Conservation (phyloP, 2,797 vertebrate species). For the Champsocephalus esox region DNA sequence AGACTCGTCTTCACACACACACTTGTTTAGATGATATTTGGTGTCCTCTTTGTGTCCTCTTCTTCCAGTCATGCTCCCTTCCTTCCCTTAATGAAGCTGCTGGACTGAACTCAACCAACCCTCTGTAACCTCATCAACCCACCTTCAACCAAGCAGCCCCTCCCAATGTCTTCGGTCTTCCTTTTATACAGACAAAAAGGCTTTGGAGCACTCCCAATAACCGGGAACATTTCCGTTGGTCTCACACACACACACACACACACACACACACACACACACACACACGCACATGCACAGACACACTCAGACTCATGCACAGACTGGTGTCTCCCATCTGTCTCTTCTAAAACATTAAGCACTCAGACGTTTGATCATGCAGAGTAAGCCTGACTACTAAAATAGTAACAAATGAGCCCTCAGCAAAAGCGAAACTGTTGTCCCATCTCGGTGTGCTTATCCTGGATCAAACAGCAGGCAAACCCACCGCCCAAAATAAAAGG, state of each 20-base stretch:
- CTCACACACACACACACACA: background rate
- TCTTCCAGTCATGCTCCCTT: constrained; percentile 24
- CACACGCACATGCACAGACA: background rate
- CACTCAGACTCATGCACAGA: constrained; percentile 32
- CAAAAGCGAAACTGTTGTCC: constrained; percentile 62
- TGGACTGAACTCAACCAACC: constrained; percentile 36
- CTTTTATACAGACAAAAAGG: constrained; percentile 24
- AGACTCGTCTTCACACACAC: background rate
- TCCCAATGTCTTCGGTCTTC: constrained; percentile 39
- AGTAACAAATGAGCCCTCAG: constrained; percentile 66
- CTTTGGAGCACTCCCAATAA: constrained; percentile 21
- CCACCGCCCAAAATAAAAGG: constrained; percentile 38
- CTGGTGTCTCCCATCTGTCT: constrained; percentile 54
- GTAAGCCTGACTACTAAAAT: constrained; percentile 62
- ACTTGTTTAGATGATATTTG: background rate
- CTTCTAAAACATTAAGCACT: constrained; percentile 65
- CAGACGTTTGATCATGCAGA: constrained; percentile 64
- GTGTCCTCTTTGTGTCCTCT: constrained; percentile 14
- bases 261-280: background rate
- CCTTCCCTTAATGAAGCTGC: constrained; percentile 34
- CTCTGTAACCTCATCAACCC: constrained; percentile 42
- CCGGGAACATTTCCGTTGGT: constrained; percentile 11
- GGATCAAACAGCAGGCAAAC: constrained; percentile 48
- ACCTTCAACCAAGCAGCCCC: constrained; percentile 25
- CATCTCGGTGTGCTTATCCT: constrained; percentile 55